These are phyloP conservation scores for Noctilio leporinus DNA, from an alignment of 2,113 vertebrate genomes.

Conservation along the genomic window DNA sequence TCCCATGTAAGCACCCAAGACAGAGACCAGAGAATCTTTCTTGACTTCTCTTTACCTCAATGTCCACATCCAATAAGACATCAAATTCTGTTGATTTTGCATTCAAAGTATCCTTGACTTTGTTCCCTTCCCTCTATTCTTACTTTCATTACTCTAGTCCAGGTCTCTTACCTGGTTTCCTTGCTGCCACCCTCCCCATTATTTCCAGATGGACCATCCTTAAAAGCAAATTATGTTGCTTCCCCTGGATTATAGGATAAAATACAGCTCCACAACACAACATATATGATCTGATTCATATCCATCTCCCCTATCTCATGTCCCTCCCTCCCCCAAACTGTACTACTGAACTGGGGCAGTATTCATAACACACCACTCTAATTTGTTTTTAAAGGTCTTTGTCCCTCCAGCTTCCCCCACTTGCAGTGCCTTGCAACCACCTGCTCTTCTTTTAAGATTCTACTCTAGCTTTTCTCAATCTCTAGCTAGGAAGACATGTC, in stretches of 20 bases:
- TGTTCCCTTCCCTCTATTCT: background rate
- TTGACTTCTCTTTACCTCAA: background rate
- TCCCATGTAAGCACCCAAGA: background rate
- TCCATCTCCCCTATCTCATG: background rate
- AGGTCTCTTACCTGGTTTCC: background rate
- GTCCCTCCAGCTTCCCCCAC: background rate
- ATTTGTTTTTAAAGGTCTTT: background rate
- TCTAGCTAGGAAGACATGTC: background rate
- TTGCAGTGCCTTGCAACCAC: background rate
- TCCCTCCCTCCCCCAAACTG: background rate
- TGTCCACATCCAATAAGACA: background rate
- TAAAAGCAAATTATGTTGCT: slow-evolving; percentile 1
- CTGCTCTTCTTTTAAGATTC: background rate
- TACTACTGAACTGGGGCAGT: background rate
- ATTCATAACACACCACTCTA: background rate
- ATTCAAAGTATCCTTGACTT: background rate
- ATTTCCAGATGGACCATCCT: background rate
- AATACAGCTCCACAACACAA: background rate
- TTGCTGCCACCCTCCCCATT: background rate
- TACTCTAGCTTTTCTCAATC: background rate
- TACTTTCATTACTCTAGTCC: background rate
- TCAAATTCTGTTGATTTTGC: background rate
- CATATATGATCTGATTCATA: background rate
- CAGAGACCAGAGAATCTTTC: slow-evolving; percentile 2
- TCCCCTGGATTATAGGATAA: background rate